These are phyloP conservation scores for Mirounga angustirostris DNA, from an alignment of 2,113 vertebrate species.

Conservation along the genomic window DNA sequence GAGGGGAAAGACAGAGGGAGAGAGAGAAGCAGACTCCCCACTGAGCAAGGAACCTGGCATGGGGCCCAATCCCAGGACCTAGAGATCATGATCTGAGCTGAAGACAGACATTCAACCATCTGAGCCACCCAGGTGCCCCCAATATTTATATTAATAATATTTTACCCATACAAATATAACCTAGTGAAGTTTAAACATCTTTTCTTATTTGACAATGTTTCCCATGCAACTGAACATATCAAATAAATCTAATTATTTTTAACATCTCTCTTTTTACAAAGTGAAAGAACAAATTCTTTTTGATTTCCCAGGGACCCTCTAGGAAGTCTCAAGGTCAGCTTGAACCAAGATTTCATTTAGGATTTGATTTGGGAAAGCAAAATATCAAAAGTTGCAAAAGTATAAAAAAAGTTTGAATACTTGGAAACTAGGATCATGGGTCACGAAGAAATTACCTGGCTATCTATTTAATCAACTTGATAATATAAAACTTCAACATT, in stretches of 20 bases:
- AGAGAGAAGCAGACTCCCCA: no score
- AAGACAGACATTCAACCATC: no score
- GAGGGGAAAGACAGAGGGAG: no score
- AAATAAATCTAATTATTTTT: neutral
- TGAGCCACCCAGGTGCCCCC: no score
- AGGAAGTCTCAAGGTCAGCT: neutral
- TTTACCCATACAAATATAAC: neutral
- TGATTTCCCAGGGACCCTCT: neutral
- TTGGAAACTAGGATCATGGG: neutral
- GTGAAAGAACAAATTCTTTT: neutral
- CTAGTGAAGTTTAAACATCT: neutral
- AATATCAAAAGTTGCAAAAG: neutral
- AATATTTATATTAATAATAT: neutral
- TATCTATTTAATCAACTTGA: neutral
- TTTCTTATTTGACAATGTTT: neutral
- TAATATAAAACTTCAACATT: neutral
- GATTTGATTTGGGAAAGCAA: neutral
- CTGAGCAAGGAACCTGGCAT: no score
- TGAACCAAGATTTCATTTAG: neutral
- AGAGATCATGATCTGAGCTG: no score
- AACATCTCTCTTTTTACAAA: neutral
- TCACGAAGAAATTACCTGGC: neutral
- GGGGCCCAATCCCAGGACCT: no score
- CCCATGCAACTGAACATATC: neutral
- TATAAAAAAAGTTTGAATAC: neutral